These are phyloP conservation scores for Porites lobata DNA, from an alignment of 92 coral and sea anemone genomes.

Conservation along the genomic window DNA sequence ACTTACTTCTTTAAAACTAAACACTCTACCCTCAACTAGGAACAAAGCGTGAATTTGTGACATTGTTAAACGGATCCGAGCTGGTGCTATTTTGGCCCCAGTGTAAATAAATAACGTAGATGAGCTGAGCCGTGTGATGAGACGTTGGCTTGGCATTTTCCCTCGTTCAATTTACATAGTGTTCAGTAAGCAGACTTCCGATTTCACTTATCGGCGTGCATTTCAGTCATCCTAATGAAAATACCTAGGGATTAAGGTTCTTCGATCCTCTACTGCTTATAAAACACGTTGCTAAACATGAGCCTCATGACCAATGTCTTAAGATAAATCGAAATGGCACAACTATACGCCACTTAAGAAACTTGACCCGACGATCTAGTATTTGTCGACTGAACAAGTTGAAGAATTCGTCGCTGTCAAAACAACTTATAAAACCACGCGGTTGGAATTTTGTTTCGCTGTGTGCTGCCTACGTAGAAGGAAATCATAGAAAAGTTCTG, in stretches of 20 bases:
- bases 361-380: slow-evolving; percentile 37
- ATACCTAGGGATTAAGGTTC: slow-evolving; percentile 8
- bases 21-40: neutral
- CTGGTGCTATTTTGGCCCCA: slow-evolving; percentile 16
- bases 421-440: slow-evolving; percentile 41
- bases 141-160: slow-evolving; percentile 1
- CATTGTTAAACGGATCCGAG: slow-evolving; percentile 19
- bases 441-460: slow-evolving; percentile 24
- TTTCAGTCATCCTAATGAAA: slow-evolving; percentile 14
- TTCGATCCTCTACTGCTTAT: neutral
- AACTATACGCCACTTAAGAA: neutral
- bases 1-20: slow-evolving; percentile 5
- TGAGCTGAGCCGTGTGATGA: slow-evolving; percentile 38
- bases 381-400: slow-evolving; percentile 38
- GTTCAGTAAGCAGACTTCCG: slow-evolving; percentile 69
- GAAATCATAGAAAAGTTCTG: neutral
- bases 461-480: neutral
- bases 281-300: neutral
- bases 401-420: slow-evolving; percentile 25
- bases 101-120: neutral
- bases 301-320: neutral
- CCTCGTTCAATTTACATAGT: slow-evolving; percentile 47
- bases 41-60: neutral
- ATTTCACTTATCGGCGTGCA: slow-evolving; percentile 68
- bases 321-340: slow-evolving; percentile 6